These are phyloP conservation scores for Bombus consobrinus DNA, from an alignment of 1,140 invertebrate genomes.

Conservation along the genomic window DNA sequence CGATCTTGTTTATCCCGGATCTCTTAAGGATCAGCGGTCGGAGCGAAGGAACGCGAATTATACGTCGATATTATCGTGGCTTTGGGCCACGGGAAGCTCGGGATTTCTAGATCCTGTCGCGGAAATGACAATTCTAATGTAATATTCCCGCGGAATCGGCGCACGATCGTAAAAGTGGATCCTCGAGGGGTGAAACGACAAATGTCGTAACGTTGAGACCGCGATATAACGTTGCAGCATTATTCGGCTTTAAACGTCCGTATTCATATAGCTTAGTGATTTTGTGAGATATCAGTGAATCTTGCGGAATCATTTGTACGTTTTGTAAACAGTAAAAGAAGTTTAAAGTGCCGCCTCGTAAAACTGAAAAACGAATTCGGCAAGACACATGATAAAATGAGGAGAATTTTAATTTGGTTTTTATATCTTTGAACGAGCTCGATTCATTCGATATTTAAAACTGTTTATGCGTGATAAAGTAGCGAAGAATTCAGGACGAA, in stretches of 20 bases:
- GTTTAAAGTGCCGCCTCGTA: neutral
- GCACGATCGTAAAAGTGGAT: constrained; percentile 7
- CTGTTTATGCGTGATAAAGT: neutral
- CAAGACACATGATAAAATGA: neutral
- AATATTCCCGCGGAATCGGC: constrained; percentile 4
- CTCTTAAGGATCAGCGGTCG: neutral
- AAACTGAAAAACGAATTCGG: neutral
- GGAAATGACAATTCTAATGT: constrained; percentile 2
- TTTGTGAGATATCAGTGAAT: neutral
- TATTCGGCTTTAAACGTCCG: neutral
- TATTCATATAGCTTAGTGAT: neutral
- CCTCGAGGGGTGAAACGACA: neutral
- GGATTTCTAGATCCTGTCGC: constrained; percentile 7
- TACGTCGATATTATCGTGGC: neutral
- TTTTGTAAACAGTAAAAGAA: neutral
- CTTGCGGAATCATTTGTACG: neutral
- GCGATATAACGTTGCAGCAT: neutral
- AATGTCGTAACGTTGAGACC: too few species aligned
- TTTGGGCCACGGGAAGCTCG: neutral
- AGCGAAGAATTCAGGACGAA: neutral
- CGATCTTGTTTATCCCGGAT: constrained; percentile 67
- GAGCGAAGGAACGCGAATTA: constrained; percentile 15
- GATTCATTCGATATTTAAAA: too few species aligned
- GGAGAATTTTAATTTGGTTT: neutral
- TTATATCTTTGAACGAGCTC: neutral